These are phyloP conservation scores for Ictalurus furcatus DNA, from an alignment of 2,113 vertebrate species.

Conservation along the genomic window DNA sequence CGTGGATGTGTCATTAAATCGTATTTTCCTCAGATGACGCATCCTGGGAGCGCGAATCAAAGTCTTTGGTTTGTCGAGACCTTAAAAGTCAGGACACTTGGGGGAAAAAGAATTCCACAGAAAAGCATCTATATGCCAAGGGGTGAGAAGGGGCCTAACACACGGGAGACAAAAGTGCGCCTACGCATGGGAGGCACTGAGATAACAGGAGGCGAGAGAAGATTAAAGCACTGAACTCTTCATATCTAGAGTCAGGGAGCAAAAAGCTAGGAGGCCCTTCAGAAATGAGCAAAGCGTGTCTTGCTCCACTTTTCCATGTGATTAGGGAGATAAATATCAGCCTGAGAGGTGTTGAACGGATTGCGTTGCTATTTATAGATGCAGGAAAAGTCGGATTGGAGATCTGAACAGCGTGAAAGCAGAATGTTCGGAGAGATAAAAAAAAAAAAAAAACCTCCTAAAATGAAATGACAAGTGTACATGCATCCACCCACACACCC, in stretches of 20 bases:
- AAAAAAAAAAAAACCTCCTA: conserved; percentile 36
- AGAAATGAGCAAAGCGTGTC: conserved; percentile 26
- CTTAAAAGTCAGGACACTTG: conserved; percentile 44
- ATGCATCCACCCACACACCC: conserved; percentile 44
- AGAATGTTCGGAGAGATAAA: conserved; percentile 44
- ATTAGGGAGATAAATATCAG: conserved; percentile 40
- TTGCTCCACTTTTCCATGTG: conserved; percentile 38
- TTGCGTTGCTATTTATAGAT: conserved; percentile 47
- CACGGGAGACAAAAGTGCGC: conserved; percentile 1
- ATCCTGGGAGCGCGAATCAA: conserved; percentile 40
- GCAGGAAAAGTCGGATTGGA: conserved; percentile 29
- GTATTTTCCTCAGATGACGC: conserved; percentile 55
- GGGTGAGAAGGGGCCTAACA: conserved; percentile 16
- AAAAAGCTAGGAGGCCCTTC: conserved; percentile 4
- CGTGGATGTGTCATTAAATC: conserved; percentile 52
- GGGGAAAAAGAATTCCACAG: conserved; percentile 5
- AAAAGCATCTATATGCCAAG: conserved; percentile 30
- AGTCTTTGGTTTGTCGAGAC: conserved; percentile 40
- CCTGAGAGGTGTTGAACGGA: conserved; percentile 22
- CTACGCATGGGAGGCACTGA: neutral
- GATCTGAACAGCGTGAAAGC: conserved; percentile 44
- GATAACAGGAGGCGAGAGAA: neutral
- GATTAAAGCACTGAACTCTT: conserved; percentile 36
- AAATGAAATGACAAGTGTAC: conserved; percentile 44
- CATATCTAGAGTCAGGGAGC: neutral